Evolutionary conservation across 2,113 vertebrate genomes (phyloP).

Genomic region (Scophthalmus maximus): DNA sequence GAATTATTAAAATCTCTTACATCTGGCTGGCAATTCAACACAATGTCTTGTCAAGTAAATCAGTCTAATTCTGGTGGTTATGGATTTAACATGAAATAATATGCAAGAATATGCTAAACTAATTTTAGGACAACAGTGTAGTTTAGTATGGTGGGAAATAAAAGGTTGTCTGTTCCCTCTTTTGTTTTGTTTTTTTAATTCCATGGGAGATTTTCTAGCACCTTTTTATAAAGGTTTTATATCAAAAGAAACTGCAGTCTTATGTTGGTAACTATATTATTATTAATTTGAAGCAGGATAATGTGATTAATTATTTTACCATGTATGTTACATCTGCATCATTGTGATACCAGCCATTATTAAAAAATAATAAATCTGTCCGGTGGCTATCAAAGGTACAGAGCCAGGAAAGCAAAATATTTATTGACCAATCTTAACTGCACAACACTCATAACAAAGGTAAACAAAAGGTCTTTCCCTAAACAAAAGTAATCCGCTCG

Average conservation of each 20-base stretch:
- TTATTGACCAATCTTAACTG: conserved; percentile 38
- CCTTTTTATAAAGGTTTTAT: neutral
- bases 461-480: conserved; percentile 14
- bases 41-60: neutral
- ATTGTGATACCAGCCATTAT: neutral
- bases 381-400: neutral
- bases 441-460: conserved; percentile 10
- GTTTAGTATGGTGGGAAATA: neutral
- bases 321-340: neutral
- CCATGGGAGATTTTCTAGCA: too few relatives aligned
- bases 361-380: neutral
- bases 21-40: neutral
- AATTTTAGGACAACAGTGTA: neutral
- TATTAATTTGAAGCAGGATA: too few relatives aligned
- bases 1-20: neutral
- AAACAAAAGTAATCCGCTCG: neutral
- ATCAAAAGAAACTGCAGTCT: too few relatives aligned
- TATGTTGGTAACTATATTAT: too few relatives aligned
- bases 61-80: neutral
- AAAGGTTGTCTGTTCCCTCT: neutral
- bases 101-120: neutral
- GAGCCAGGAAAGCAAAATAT: conserved; percentile 24
- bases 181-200: too few relatives aligned
- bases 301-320: too few relatives aligned
- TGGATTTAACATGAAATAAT: neutral